These are phyloP conservation scores for Micronycteris hirsuta DNA, from an alignment of 2,113 vertebrate genomes.

Conservation along the genomic window DNA sequence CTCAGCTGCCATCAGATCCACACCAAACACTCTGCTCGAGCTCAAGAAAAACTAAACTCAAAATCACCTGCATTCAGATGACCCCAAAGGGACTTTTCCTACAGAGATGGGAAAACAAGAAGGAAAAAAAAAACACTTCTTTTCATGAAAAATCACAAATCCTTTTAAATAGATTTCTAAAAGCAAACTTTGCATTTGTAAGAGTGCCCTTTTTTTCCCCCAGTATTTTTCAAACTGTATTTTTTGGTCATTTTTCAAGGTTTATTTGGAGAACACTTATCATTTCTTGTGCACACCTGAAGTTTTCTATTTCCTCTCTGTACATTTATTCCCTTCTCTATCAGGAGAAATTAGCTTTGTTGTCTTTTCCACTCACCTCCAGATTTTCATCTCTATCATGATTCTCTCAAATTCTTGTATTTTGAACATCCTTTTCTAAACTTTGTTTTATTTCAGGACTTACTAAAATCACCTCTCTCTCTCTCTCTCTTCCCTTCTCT, in stretches of 20 bases:
- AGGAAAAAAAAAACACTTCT: neutral
- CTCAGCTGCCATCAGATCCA: neutral
- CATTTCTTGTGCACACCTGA: neutral
- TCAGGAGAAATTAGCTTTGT: neutral
- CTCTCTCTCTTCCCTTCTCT: neutral
- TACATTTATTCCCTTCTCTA: neutral
- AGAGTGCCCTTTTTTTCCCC: neutral
- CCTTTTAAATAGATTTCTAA: neutral
- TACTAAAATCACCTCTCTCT: neutral
- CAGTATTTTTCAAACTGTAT: neutral
- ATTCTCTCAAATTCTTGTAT: neutral
- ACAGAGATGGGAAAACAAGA: neutral
- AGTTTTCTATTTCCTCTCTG: neutral
- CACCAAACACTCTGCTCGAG: accelerated
- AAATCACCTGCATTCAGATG: neutral
- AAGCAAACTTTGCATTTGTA: constrained; percentile 3
- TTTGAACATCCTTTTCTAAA: neutral
- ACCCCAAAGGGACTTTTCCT: neutral
- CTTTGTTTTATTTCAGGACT: neutral
- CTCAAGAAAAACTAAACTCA: neutral
- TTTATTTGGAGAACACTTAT: neutral
- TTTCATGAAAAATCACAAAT: neutral
- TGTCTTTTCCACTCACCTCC: neutral
- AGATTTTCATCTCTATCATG: neutral
- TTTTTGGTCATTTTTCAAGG: neutral